Evolutionary conservation across 2,888 invertebrate species (phyloP).

Genomic region (Xanthostigma xanthostigma): DNA sequence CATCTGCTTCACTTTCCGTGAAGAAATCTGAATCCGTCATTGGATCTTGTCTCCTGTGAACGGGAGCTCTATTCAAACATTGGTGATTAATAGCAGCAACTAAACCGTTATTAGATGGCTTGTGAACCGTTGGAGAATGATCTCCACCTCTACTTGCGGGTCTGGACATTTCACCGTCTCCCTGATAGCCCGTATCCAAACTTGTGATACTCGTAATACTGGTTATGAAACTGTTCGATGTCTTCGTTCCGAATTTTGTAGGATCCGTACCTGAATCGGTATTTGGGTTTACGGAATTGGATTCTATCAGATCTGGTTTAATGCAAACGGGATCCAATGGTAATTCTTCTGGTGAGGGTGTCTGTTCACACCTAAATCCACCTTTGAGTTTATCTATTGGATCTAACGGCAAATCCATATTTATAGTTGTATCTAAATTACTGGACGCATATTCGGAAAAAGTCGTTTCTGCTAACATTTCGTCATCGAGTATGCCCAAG

Average conservation of each 20-base stretch:
- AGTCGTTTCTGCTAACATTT: conserved; percentile 34
- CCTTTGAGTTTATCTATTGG: conserved; percentile 20
- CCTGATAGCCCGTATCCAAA: conserved; percentile 87
- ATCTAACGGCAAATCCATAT: conserved; percentile 38
- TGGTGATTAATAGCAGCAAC: conserved; percentile 37
- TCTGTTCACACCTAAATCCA: conserved; percentile 48
- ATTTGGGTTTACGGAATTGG: conserved; percentile 14
- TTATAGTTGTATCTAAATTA: conserved; percentile 40
- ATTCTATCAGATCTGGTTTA: conserved; percentile 37
- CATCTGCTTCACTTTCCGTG: conserved; percentile 80
- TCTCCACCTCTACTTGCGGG: conserved; percentile 72
- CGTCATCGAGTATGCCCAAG: conserved; percentile 36
- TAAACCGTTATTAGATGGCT: conserved; percentile 27
- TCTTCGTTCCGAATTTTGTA: conserved; percentile 46
- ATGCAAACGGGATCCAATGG: conserved; percentile 62
- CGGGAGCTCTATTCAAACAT: conserved; percentile 41
- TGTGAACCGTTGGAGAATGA: conserved; percentile 44
- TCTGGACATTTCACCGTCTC: conserved; percentile 78
- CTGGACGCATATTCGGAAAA: conserved; percentile 31
- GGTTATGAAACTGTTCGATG: conserved; percentile 64
- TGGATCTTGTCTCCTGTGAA: conserved; percentile 57
- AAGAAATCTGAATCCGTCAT: conserved; percentile 89
- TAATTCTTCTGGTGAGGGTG: conserved; percentile 73
- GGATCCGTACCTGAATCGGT: conserved; percentile 29
- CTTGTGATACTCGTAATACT: conserved; percentile 85